These are phyloP conservation scores for Amiota mariae DNA, from an alignment of 2,888 invertebrate genomes.

Conservation along the genomic window DNA sequence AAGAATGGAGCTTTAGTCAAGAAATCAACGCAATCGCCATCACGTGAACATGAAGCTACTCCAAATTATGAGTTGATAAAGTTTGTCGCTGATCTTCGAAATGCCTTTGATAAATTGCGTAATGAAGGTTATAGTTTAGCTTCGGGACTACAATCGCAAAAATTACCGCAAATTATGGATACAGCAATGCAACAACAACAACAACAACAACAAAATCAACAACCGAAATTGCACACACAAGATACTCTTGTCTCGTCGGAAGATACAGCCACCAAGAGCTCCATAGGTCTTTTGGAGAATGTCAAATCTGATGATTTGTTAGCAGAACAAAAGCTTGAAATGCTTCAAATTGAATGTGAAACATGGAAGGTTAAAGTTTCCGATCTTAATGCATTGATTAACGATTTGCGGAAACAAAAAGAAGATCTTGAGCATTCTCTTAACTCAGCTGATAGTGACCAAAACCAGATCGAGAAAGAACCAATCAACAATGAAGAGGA, in stretches of 20 bases:
- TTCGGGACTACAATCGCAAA: slow-evolving; percentile 11
- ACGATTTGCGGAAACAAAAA: slow-evolving; percentile 56
- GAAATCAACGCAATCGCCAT: background rate
- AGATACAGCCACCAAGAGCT: background rate
- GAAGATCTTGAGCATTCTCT: slow-evolving; percentile 46
- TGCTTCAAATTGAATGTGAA: slow-evolving; percentile 67
- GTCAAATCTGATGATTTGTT: slow-evolving; percentile 34
- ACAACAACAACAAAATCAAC: slow-evolving; percentile 30
- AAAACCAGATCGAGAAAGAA: background rate
- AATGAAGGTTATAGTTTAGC: background rate
- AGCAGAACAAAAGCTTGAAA: slow-evolving; percentile 59
- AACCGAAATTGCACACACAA: slow-evolving; percentile 46
- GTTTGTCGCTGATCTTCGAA: slow-evolving; percentile 49
- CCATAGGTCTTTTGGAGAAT: background rate
- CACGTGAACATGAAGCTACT: slow-evolving; percentile 30
- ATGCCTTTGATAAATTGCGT: slow-evolving; percentile 54
- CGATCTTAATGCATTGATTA: slow-evolving; percentile 51
- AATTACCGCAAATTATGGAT: background rate
- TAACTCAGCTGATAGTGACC: background rate
- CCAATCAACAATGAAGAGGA: background rate
- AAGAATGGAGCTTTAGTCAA: background rate
- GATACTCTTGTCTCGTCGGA: slow-evolving; percentile 42
- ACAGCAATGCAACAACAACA: slow-evolving; percentile 36
- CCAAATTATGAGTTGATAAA: slow-evolving; percentile 51
- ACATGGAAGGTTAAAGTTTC: slow-evolving; percentile 58